Percentiles rank a stretch among this genome's conserved stretches.
phyloP scores from a whole-genome alignment of 1,140 invertebrate species.

The Aphaenogaster rudis region DNA sequence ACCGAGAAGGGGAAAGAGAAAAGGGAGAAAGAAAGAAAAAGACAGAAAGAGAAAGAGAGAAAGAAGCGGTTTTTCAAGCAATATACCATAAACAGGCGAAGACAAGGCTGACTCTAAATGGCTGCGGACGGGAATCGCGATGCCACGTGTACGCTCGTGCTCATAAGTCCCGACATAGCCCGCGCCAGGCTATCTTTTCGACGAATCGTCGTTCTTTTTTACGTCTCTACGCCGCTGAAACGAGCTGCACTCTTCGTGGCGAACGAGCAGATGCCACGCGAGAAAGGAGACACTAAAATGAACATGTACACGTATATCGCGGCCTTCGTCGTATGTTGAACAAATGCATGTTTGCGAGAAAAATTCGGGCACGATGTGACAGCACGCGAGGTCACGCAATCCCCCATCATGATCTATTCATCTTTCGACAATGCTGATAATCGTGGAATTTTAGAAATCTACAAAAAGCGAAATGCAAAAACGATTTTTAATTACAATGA shows the following conservation, averaged over 20 bases:
- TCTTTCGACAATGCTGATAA: background rate
- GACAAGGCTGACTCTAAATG: constrained; percentile 84
- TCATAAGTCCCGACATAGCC: constrained; percentile 74
- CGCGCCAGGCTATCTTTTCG: constrained; percentile 73
- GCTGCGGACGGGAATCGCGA: constrained; percentile 72
- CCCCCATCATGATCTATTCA: constrained; percentile 19
- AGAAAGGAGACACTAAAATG: constrained; percentile 62
- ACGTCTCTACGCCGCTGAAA: constrained; percentile 60
- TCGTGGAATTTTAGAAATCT: background rate
- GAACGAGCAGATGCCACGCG: constrained; percentile 64
- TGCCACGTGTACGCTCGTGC: constrained; percentile 73
- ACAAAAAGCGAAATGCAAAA: background rate
- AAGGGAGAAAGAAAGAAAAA: background rate
- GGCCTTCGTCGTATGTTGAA: constrained; percentile 21
- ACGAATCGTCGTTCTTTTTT: constrained; percentile 73
- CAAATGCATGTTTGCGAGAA: constrained; percentile 11
- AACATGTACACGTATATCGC: constrained; percentile 51
- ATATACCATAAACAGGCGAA: constrained; percentile 83
- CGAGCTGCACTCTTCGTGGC: constrained; percentile 38
- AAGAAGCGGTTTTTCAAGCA: constrained; percentile 82
- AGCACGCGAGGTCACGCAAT: constrained; percentile 3
- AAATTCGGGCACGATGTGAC: constrained; percentile 26
- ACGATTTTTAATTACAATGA: background rate
- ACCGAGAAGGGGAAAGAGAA: constrained; percentile 2
- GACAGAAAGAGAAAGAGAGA: constrained; percentile 53